Base-by-base conservation (phyloP, 2,888 invertebrate species). In the Adelphocoris suturalis region DNA sequence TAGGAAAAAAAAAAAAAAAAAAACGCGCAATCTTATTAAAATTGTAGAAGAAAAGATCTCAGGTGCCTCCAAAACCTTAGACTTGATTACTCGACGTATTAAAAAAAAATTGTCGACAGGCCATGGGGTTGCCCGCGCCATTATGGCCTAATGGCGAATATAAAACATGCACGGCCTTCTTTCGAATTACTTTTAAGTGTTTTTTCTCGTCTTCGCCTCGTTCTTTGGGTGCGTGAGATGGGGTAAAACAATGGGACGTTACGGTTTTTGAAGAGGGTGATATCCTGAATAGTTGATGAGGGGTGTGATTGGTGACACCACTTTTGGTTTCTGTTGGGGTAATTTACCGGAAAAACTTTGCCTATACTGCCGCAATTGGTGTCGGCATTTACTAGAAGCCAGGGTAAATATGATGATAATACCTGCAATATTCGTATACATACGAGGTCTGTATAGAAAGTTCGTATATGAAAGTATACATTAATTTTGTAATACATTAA, bases 11-110 rank as follows among this genome's bases (percentile, higher is more conserved):
- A 76, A 81, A n/a, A n/a, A n/a, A n/a, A n/a, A n/a, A n/a, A n/a
- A n/a, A n/a, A n/a, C n/a, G n/a, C 47, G 88, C 88, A 90, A 90
- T 90, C 86, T 90, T 82, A 88, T 90, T 90, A 90, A 90, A 90
- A 90, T 87, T 90, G 90, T 90, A 90, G 61, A 81, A 37, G 52
- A 81, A 37, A 37, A 80, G 88, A 90, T 87, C 90, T 90, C 90
- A 90, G 90, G 90, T 90, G 90, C 37, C 75, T 78, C 28, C 23
- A 55, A 61, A 55, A 47, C 82, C 82, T 76, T 76, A 12, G 88
- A 89, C 89, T 89, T 89, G 89, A 89, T 89, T 89, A 84, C 89
- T 75, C 84, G 47, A 52, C 52, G 84, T 89, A 89, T 89, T 89
- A 89, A 89, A 89, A 61, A n/a, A 89, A 89, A 89, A 89, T 89